Conservation (phyloP, 2,888 invertebrate genomes). For the Tanypteryx hageni region DNA sequence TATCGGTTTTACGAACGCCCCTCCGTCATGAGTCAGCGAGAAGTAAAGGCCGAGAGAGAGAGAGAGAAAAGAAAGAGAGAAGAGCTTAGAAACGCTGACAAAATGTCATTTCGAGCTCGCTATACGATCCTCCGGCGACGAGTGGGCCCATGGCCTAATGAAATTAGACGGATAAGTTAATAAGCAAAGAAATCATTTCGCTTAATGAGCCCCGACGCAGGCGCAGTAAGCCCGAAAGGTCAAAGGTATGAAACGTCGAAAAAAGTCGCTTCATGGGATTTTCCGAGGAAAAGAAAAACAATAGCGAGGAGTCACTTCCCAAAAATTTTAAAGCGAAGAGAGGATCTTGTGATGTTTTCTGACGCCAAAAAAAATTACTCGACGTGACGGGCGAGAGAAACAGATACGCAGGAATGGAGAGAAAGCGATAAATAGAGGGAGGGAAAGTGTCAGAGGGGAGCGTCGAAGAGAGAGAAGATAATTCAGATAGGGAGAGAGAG, state of each 20-base stretch:
- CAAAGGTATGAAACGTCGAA: not conserved
- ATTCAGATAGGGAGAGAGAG: not conserved
- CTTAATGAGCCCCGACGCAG: not conserved
- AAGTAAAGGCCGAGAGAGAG: not conserved
- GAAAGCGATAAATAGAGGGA: not conserved
- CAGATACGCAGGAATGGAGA: no score
- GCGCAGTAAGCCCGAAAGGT: not conserved
- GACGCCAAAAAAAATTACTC: not conserved
- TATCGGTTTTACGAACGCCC: no score
- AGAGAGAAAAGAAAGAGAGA: not conserved
- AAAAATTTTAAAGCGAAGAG: slow-evolving; percentile 4
- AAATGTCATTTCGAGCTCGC: not conserved
- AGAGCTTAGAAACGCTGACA: not conserved
- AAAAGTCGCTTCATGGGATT: not conserved
- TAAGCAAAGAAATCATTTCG: slow-evolving; percentile 6
- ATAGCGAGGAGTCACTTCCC: not conserved
- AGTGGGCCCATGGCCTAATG: not conserved
- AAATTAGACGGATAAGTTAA: slow-evolving; percentile 17
- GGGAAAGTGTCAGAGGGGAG: not conserved
- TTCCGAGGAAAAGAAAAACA: not conserved
- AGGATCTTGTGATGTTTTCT: not conserved
- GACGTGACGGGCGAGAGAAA: no score
- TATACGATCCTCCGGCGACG: not conserved
- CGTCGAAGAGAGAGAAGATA: not conserved
- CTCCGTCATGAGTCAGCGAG: no score